Conservation (phyloP, 2,113 vertebrate genomes). For the Cinclus mexicanus region DNA sequence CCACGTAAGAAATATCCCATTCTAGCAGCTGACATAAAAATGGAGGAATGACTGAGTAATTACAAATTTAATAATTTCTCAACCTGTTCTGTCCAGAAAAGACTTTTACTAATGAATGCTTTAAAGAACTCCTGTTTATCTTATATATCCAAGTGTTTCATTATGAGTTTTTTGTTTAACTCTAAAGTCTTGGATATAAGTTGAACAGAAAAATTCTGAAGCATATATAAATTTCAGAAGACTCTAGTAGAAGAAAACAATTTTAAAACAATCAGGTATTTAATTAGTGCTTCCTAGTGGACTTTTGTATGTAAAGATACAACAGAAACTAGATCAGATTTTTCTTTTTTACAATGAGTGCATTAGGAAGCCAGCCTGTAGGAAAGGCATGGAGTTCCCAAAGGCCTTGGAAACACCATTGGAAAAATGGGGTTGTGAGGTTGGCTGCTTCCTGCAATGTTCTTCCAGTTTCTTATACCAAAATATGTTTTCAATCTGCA, state of each 20-base stretch:
- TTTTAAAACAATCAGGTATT: not conserved
- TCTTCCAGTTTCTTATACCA: not conserved
- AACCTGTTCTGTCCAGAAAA: not conserved
- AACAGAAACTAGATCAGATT: not conserved
- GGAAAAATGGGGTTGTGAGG: not conserved
- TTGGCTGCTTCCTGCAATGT: not conserved
- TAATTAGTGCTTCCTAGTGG: not conserved
- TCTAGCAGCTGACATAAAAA: not conserved
- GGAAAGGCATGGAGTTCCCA: not conserved
- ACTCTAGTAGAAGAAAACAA: not conserved
- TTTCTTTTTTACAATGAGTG: rapidly evolving
- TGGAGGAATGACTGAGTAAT: not conserved
- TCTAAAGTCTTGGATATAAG: not conserved
- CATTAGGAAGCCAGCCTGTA: not conserved
- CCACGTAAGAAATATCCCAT: not conserved
- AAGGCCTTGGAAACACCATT: not conserved
- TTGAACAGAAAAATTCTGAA: not conserved
- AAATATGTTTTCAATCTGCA: not conserved
- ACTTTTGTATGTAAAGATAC: not conserved
- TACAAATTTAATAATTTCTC: not conserved
- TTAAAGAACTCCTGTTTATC: not conserved
- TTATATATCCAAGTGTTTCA: not conserved
- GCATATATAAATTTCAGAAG: not conserved
- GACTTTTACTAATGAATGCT: not conserved
- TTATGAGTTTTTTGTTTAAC: not conserved